Evolutionary conservation across 2,113 vertebrate genomes (phyloP).

Genomic region (Rallus limicola): DNA sequence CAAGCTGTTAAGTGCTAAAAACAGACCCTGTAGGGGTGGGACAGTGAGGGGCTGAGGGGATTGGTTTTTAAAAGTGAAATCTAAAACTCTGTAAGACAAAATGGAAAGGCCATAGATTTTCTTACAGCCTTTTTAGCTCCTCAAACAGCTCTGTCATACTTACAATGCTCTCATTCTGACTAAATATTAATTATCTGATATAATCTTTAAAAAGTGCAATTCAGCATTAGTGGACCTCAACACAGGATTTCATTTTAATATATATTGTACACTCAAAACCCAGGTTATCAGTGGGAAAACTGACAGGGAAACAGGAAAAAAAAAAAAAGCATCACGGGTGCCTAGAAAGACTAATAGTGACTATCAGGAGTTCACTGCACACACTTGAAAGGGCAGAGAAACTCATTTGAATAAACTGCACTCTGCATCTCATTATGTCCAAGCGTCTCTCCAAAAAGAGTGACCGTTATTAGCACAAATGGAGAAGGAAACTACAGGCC

Average conservation of each 20-base stretch:
- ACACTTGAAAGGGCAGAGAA: background rate
- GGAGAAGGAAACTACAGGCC: background rate
- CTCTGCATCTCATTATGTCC: background rate
- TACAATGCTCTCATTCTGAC: background rate
- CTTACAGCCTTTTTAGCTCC: background rate
- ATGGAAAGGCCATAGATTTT: background rate
- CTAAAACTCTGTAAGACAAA: background rate
- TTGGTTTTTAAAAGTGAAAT: background rate
- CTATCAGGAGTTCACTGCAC: background rate
- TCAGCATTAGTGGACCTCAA: background rate
- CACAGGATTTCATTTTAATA: background rate
- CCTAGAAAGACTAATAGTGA: background rate
- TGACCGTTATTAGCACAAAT: background rate
- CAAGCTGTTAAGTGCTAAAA: background rate
- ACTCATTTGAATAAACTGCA: background rate
- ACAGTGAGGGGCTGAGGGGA: background rate
- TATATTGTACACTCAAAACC: background rate
- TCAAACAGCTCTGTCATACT: background rate
- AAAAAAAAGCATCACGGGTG: background rate
- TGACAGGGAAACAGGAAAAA: background rate
- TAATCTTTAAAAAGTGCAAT: background rate
- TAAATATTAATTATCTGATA: background rate
- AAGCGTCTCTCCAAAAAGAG: background rate
- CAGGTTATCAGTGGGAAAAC: background rate
- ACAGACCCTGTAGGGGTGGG: background rate